Conservation (phyloP, 2,797 vertebrate genomes). For the Lagodon rhomboides region DNA sequence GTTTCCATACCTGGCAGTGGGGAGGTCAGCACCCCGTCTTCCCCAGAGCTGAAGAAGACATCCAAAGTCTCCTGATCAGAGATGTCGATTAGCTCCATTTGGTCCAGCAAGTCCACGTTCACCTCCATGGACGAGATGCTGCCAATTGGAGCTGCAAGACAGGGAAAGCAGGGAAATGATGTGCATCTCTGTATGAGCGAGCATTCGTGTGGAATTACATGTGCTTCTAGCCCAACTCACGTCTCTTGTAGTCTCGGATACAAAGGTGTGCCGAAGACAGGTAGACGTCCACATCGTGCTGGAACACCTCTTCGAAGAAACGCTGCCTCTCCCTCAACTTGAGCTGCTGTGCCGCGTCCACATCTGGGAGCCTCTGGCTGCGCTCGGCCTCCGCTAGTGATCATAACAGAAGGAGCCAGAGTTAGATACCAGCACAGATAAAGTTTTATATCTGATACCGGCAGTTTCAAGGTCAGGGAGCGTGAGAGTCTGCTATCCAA, state of each 20-base stretch:
- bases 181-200: background rate
- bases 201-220: background rate
- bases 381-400: slow-evolving; percentile 86
- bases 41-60: slow-evolving; percentile 92
- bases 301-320: slow-evolving; percentile 98
- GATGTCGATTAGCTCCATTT: slow-evolving; percentile 94
- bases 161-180: background rate
- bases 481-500: background rate
- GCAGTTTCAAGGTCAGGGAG: background rate
- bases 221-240: slow-evolving; percentile 80
- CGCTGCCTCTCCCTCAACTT: slow-evolving; percentile 93
- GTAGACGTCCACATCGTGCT: slow-evolving; percentile 94
- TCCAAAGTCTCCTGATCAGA: slow-evolving; percentile 95
- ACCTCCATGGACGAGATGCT: slow-evolving; percentile 98
- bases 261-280: slow-evolving; percentile 93
- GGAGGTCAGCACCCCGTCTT: slow-evolving; percentile 82
- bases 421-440: slow-evolving; percentile 3
- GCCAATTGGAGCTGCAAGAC: slow-evolving; percentile 81
- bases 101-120: slow-evolving; percentile 95
- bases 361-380: slow-evolving; percentile 80
- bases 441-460: background rate
- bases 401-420: slow-evolving; percentile 18
- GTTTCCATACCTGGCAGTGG: slow-evolving; percentile 85
- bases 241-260: slow-evolving; percentile 91
- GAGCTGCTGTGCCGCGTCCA: slow-evolving; percentile 90